These are phyloP conservation scores for Lasioglossum marginatum DNA, from an alignment of 2,888 invertebrate species.

Conservation along the genomic window DNA sequence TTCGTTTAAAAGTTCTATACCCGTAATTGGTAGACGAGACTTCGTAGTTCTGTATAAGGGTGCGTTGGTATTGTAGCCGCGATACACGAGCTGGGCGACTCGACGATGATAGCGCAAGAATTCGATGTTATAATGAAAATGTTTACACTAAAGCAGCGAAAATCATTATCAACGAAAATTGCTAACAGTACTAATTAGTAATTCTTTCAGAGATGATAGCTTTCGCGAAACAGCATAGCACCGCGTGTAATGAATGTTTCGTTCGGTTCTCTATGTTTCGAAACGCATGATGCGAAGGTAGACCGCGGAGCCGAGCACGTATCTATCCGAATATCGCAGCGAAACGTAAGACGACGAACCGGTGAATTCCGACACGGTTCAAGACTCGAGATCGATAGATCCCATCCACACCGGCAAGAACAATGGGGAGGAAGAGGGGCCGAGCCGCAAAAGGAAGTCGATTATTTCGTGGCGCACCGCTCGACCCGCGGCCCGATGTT, in stretches of 20 bases:
- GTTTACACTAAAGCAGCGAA: not conserved
- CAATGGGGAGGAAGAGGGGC: constrained; percentile 31
- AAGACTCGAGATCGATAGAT: not conserved
- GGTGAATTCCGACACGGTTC: constrained; percentile 16
- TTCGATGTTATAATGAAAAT: not conserved
- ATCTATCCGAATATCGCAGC: not conserved
- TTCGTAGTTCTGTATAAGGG: not conserved
- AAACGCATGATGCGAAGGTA: not conserved
- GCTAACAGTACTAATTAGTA: too few relatives aligned
- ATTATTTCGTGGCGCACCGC: constrained; percentile 59
- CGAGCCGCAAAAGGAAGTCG: constrained; percentile 59
- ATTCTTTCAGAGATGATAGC: too few relatives aligned
- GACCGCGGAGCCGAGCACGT: not conserved
- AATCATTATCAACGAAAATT: too few relatives aligned
- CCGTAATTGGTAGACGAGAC: not conserved
- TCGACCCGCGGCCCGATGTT: constrained; percentile 63
- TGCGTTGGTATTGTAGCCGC: not conserved
- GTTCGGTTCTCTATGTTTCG: too few relatives aligned
- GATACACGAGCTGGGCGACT: not conserved
- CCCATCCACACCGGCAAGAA: constrained; percentile 11
- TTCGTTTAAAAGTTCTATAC: not conserved
- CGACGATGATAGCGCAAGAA: not conserved
- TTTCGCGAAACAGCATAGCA: too few relatives aligned
- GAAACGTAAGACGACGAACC: constrained; percentile 1
- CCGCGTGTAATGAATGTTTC: too few relatives aligned